Evolutionary conservation across 2,888 invertebrate genomes (phyloP), one percentile per base, ranked within the genome.

Genomic region (Ptychoptera contaminata): DNA sequence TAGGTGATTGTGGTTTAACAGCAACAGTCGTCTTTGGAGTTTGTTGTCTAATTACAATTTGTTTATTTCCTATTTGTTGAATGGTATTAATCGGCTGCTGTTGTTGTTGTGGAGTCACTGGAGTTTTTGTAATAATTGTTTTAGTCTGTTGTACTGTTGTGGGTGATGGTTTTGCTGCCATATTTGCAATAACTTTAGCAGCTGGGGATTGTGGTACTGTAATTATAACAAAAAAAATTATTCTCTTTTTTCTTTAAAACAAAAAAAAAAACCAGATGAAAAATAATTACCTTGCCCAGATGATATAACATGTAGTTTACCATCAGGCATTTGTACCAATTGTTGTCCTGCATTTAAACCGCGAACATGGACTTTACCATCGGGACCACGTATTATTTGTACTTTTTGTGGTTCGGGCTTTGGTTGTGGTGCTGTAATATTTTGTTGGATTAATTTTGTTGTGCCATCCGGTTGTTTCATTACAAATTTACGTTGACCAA

Each of bases 321-420:
- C 94, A 62, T 94, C 93, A 0, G 92, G 83, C 75, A 91, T 82
- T 61, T 92, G 87, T 37, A 93, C 80, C 45, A 94, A 68, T 58
- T 93, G 92, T 59, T 94, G 94, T 44, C 92, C 93, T 39, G 91
- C 86, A 63, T 88, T 74, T 8, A 94, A 70, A 1, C 94, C 94
- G 48, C 87, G 78, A 2, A 94, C 92, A 54, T 91, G 87, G 12
- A 93, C 70, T 65, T 91, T 90, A 16, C 93, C 93, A 63, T 91
- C 90, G 0, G 88, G 83, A 0, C 85, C 79, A 51, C 88, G 81
- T 56, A 90, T 79, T 52, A 94, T 88, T 70, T 93, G 92, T 11
- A 94, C 85, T 59, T 84, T 83, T 60, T 88, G 87, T 29, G 48
- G 45, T 36, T 51, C 49, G 11, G 71, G 71, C 23, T 67, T 63